phyloP scores from a whole-genome alignment of 2,888 invertebrate genomes.

The Ligdia adustata region DNA sequence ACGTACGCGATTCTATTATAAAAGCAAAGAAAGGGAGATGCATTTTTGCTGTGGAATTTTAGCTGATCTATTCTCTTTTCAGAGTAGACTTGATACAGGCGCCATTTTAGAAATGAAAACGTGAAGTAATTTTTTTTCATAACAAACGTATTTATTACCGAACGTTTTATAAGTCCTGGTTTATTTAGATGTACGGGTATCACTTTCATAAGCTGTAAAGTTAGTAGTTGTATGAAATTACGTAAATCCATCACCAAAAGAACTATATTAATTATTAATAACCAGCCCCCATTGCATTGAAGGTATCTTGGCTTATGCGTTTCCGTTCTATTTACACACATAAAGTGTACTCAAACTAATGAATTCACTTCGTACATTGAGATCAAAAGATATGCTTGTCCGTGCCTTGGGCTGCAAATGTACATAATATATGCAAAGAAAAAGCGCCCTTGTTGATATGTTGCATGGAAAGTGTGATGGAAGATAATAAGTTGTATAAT shows the following conservation, averaged over 20 bases:
- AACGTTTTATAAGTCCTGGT: no score
- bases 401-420: conserved; percentile 45
- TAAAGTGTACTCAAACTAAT: conserved; percentile 63
- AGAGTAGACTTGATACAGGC: conserved; percentile 1
- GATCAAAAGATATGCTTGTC: conserved; percentile 75
- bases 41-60: conserved; percentile 42
- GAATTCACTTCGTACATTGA: conserved; percentile 67
- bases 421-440: conserved; percentile 18
- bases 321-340: conserved; percentile 81
- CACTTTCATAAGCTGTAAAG: no score
- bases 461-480: conserved; percentile 3
- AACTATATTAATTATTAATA: conserved; percentile 21
- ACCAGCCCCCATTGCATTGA: conserved; percentile 44
- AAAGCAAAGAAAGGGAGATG: conserved; percentile 54
- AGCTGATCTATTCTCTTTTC: not conserved
- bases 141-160: no score
- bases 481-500: not conserved
- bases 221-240: not conserved
- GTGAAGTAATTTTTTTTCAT: no score
- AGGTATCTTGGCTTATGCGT: conserved; percentile 62
- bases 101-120: not conserved
- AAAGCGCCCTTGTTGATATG: conserved; percentile 21
- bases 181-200: not conserved
- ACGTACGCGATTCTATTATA: conserved; percentile 63
- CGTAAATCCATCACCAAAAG: conserved; percentile 1